Evolutionary conservation across 2,797 vertebrate genomes (phyloP), one percentile per base, ranked within the genome.

Genomic region (Scyliorhinus canicula): DNA sequence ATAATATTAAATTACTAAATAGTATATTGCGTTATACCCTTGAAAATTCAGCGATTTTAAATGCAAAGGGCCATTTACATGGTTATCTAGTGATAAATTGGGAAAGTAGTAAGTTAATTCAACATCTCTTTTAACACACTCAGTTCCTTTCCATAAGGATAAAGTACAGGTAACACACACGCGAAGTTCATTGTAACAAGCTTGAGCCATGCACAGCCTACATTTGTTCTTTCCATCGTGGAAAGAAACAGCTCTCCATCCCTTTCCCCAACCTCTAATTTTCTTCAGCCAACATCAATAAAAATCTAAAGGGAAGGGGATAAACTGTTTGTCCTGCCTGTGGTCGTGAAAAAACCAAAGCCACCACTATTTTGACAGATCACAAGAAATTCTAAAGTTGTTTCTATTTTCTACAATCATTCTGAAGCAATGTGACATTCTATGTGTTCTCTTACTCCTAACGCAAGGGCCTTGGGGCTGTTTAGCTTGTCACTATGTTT

Each of bases 401-500:
- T 74, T 94, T 74, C 63, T 74, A 94, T 94, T 94, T 94, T 35
- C 67, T 71, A 44, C 67, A 50, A 94, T 94, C 93, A 55, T 94
- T 93, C 93, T 52, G 47, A 52, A 94, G 67, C 93, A 94, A 52
- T 31, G 67, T 94, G 47, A 65, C 93, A 94, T 94, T 94, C 47
- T 71, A 50, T 94, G 93, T 71, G 93, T 94, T 94, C 93, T 74
- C 93, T 74, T 94, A 94, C 47, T 94, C 93, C 50, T 74, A 94
- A 94, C 31, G 35, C 93, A 69, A 96, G 95, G 84, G 86, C 96
- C 96, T 95, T 96, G 97, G 96, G 95, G 97, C 97, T 97, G 97
- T 97, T 98, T 96, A 96, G 97, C 97, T 97, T 97, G 98, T 98
- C 97, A 96, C 97, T 96, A 97, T 96, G 97, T 98, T 98, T 97